Evolutionary conservation across 2,113 vertebrate genomes (phyloP), one percentile per base, ranked within the genome.

Genomic region (Myxocyprinus asiaticus): DNA sequence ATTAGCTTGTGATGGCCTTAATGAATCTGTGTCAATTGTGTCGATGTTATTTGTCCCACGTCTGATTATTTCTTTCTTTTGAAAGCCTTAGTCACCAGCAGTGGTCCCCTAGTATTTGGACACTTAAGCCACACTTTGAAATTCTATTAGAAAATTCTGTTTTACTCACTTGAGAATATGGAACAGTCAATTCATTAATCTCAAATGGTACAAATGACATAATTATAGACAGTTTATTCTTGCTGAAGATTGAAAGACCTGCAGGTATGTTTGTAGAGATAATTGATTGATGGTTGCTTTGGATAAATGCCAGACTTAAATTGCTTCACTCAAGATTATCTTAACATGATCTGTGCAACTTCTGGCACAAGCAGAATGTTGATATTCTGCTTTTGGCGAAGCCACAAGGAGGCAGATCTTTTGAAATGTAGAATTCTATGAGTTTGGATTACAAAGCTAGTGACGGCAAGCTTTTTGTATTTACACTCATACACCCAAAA

Each of bases 381-480:
- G 55, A 56, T 56, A 56, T 15, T n/a, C n/a, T 5, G 55, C 14
- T 15, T 33, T 4, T 58, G 55, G 14, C 14, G 14, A 7, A 17
- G n/a, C 0, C 73, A 17, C 14, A 11, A 51, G 55, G 65, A 66
- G 48, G n/a, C 47, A 9, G 51, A 44, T 53, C 14, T 66, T 45
- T 45, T 33, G 66, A 48, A 82, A 83, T 77, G 50, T 53, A n/a
- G 66, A 65, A 47, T 63, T 14, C 42, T 33, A 10, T 3, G 9
- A 11, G 11, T 61, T 15, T 53, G 59, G 45, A 62, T 76, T 4
- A 10, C 11, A 58, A 62, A 45, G 51, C 50, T 67, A 47, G 12
- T 66, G 48, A 48, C 33, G 65, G 51, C 68, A 61, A 58, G 6
- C 47, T 58, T 7, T 4, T 43, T 42, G n/a, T 17, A 33, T 76